Conservation (phyloP, 2,113 vertebrate species). For the Amblyopsis rosae region DNA sequence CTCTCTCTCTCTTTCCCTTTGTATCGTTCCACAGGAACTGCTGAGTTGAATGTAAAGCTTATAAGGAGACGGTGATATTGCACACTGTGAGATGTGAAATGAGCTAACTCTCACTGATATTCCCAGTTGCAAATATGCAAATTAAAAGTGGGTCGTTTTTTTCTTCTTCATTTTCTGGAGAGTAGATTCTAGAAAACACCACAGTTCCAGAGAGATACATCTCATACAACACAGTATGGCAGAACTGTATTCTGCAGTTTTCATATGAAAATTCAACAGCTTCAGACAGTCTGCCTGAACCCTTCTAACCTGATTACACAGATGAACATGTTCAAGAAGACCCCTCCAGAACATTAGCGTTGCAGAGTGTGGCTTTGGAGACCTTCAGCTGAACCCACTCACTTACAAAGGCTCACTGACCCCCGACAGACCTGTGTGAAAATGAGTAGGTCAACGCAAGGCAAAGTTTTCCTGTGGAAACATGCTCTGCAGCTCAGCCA, state of each 20-base stretch:
- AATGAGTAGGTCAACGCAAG: constrained; percentile 38
- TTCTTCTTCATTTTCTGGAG: constrained; percentile 25
- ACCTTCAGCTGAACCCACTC: constrained; percentile 49
- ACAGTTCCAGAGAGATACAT: constrained; percentile 1
- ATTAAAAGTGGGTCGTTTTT: constrained; percentile 36
- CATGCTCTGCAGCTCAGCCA: neutral
- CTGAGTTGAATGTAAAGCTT: constrained; percentile 52
- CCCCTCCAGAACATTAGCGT: neutral
- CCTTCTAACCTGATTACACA: neutral
- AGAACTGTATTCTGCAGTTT: neutral
- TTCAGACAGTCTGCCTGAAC: neutral
- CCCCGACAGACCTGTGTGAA: constrained; percentile 18
- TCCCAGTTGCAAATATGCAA: constrained; percentile 40
- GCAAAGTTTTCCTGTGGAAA: constrained; percentile 3
- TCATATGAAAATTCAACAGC: neutral
- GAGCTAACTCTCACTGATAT: constrained; percentile 51
- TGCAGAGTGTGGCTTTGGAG: constrained; percentile 5
- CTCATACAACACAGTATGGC: neutral
- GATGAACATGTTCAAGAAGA: neutral
- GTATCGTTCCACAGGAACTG: constrained; percentile 48
- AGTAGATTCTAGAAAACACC: neutral
- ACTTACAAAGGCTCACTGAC: constrained; percentile 25
- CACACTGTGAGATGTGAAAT: constrained; percentile 55
- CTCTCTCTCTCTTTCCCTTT: constrained; percentile 13
- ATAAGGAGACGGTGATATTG: constrained; percentile 58